Evolutionary conservation across 2,797 vertebrate species (phyloP).

Genomic region (Potorous gilbertii): DNA sequence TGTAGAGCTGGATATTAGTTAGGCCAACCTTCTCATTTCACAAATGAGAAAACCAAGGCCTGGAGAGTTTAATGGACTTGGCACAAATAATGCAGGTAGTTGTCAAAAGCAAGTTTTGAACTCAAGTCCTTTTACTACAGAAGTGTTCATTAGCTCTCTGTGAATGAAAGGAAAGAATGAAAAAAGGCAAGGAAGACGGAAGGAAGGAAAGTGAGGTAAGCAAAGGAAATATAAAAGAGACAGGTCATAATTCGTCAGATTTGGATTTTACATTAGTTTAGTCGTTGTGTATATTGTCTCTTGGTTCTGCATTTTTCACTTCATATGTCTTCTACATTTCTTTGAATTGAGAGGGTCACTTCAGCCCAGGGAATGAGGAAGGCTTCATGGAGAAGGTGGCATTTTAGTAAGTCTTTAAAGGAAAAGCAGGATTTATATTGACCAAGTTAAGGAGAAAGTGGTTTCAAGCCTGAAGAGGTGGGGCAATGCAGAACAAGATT

Average conservation of each 20-base stretch:
- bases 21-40: not conserved
- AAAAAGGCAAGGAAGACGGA: no score
- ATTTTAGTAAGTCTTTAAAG: not conserved
- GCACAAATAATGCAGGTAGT: not conserved
- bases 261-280: not conserved
- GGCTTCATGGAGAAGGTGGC: not conserved
- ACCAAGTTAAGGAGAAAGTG: not conserved
- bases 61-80: conserved; percentile 23
- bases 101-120: conserved; percentile 29
- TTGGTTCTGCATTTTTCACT: not conserved
- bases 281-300: not conserved
- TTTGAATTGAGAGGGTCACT: not conserved
- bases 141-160: not conserved
- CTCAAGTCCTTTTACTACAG: not conserved
- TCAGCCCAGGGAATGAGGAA: not conserved
- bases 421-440: not conserved
- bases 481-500: not conserved
- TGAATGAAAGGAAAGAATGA: not conserved
- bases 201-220: not conserved
- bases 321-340: not conserved
- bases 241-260: not conserved
- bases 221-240: not conserved
- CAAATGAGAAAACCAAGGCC: not conserved
- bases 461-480: not conserved
- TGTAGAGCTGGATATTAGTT: not conserved